These are phyloP conservation scores for Spodoptera frugiperda DNA, from an alignment of 1,140 invertebrate species.

Conservation along the genomic window DNA sequence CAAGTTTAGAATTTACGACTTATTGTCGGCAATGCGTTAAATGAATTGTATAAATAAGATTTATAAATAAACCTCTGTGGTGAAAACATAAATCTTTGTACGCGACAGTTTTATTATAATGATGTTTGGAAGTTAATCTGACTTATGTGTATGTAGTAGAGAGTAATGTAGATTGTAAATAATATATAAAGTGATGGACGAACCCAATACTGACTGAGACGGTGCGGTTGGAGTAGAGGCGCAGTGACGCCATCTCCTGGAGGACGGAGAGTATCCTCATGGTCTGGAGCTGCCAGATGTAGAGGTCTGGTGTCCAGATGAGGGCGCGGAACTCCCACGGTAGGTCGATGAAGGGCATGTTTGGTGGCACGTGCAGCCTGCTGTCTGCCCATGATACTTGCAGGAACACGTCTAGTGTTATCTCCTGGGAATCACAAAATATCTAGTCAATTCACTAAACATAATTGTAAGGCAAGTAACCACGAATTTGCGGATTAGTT, in stretches of 20 bases:
- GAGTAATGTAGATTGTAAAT: not conserved
- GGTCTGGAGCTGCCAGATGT: slow-evolving; percentile 87
- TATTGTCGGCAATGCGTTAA: slow-evolving; percentile 13
- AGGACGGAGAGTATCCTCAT: slow-evolving; percentile 87
- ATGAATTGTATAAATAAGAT: slow-evolving; percentile 17
- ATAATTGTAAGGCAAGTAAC: no score
- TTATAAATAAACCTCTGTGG: slow-evolving; percentile 4
- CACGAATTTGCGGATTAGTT: no score
- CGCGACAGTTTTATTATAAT: slow-evolving; percentile 15
- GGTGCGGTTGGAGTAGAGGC: slow-evolving; percentile 87
- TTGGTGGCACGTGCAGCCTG: slow-evolving; percentile 79
- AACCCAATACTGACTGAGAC: slow-evolving; percentile 88
- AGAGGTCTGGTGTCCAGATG: slow-evolving; percentile 87
- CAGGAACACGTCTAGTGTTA: slow-evolving; percentile 87
- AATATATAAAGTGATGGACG: slow-evolving; percentile 62
- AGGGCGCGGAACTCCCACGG: slow-evolving; percentile 87
- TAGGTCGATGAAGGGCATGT: slow-evolving; percentile 85
- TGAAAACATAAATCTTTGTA: slow-evolving; percentile 2
- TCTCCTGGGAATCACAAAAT: slow-evolving; percentile 80
- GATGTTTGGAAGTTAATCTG: slow-evolving; percentile 21
- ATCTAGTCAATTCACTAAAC: no score
- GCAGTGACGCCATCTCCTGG: slow-evolving; percentile 87
- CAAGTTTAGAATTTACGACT: slow-evolving; percentile 18
- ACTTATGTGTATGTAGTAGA: slow-evolving; percentile 15
- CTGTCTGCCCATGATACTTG: slow-evolving; percentile 87